A percentile compares a stretch with the other conserved stretches of the same genome.
These are phyloP conservation scores for Catalaphyllia jardinei DNA, from an alignment of 64 coral and sea anemone species.

Conservation along the genomic window DNA sequence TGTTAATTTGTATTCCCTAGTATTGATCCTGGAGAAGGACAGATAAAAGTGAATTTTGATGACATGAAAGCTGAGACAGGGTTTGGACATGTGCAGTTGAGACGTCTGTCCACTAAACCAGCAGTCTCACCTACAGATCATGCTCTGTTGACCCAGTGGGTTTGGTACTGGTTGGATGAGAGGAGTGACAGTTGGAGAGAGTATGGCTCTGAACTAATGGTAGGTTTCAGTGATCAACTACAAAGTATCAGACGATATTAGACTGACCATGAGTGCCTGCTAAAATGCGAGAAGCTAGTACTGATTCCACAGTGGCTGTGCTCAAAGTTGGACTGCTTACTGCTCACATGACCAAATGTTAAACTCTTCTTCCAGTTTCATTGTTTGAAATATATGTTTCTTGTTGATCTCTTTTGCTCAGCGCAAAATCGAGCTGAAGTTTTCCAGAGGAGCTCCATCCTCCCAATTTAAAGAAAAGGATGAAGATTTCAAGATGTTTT, in stretches of 20 bases:
- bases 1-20: background rate
- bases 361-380: too few species aligned
- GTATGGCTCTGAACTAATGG: background rate
- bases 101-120: constrained; percentile 22
- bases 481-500: background rate
- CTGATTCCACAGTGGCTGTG: too few species aligned
- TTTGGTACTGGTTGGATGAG: constrained; percentile 19
- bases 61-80: constrained; percentile 20
- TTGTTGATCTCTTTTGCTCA: too few species aligned
- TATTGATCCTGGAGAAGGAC: constrained; percentile 14
- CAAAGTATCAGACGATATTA: too few species aligned
- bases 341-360: too few species aligned
- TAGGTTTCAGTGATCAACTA: background rate
- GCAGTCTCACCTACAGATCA: background rate
- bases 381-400: too few species aligned
- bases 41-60: constrained; percentile 1
- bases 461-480: background rate
- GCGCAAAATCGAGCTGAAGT: background rate
- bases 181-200: background rate
- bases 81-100: constrained; percentile 14
- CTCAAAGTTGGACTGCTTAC: too few species aligned
- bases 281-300: too few species aligned
- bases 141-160: constrained; percentile 6
- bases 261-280: background rate
- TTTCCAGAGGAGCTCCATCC: background rate